Base-by-base conservation (phyloP, 35 echinoderm and acorn worm genomes). In the Acanthaster planci region DNA sequence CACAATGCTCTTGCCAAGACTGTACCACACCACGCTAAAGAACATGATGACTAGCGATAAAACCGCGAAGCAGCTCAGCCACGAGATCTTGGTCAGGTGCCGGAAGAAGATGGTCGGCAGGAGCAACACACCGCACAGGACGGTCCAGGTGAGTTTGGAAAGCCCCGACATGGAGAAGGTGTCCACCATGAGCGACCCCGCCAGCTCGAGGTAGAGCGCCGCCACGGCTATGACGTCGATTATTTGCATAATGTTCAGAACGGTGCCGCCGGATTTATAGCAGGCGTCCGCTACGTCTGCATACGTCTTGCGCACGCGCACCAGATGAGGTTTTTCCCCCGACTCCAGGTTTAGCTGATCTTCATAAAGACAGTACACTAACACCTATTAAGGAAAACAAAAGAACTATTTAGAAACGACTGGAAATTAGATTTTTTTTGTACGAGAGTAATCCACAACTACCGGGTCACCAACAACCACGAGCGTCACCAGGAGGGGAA, bases 161-260 rank as follows among this genome's bases (percentile, higher is more conserved):
- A 93, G 54, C 16, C 83, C 81, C 12, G 90, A 50, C 38, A 90
- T 76, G 40, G 84, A 86, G 44, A 99, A 94, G 1, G 96, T 99
- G 79, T 99, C 96, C 39, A 94, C 96, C 8, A 99, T 78, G 17
- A 99, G 86, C 21, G 85, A 78, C 17, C 96, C 96, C 27, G 92
- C 89, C 52, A 99, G 51, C 81, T 99, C 92, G 39, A 99, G 76
- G 38, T 99, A 99, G 39, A 99, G 83, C 54, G 92, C 93, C 42
- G 96, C 96, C 78, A 99, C 92, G 10, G 92, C 86, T 57, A 85
- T 86, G n/a, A 99, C 89, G 78, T 99, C 96, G 53, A 99, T 77
- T 39, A 99, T 88, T 67, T 93, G 92, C 86, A 99, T 88, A 64
- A 94, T 80, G 80, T 99, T 99, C 38, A 99, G 67, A 42, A 94